Evolutionary conservation across 2,797 vertebrate species (phyloP), one percentile per base, ranked within the genome.

Genomic region (Moxostoma hubbsi): DNA sequence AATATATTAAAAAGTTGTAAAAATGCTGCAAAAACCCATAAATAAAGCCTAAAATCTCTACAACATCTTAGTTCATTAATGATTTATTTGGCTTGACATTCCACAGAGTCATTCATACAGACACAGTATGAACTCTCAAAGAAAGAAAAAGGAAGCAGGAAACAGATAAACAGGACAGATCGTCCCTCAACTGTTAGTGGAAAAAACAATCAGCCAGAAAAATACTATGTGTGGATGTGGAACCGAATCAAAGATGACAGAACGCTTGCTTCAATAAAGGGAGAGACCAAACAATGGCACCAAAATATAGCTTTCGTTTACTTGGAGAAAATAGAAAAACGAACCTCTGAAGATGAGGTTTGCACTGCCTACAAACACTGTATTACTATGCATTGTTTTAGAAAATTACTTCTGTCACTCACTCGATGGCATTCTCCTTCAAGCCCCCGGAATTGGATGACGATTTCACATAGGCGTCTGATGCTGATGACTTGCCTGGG

Each of bases 131-230:
- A 75, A 24, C 7, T 15, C 16, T 13, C 8, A 46, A 46, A 65
- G 49, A 70, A 49, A 57, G 47, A 8, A 16, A 16, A 63, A 63
- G 54, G 9, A 12, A 36, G 16, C 71, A 69, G 57, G n/a, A 64
- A 73, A 66, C n/a, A 75, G 71, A 69, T 72, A 71, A 82, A 62
- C 45, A 45, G 50, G 49, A 81, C 68, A 77, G 63, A 61, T 77
- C 36, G 75, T 76, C 57, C 75, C 73, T 63, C 49, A 36, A 50
- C 69, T 46, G 51, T 61, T 57, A 47, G 47, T 77, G 70, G 67
- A 3, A 77, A 85, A 79, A 82, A 13, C 51, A 72, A 76, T 80
- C 62, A 77, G 50, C 5, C 55, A 71, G 73, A 72, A 47, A 75
- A 79, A 74, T 55, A 43, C 24, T 15, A 24, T 24, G 45, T 47